Conservation (phyloP, 2,113 vertebrate species). For the Chaetorhynchus papuensis region DNA sequence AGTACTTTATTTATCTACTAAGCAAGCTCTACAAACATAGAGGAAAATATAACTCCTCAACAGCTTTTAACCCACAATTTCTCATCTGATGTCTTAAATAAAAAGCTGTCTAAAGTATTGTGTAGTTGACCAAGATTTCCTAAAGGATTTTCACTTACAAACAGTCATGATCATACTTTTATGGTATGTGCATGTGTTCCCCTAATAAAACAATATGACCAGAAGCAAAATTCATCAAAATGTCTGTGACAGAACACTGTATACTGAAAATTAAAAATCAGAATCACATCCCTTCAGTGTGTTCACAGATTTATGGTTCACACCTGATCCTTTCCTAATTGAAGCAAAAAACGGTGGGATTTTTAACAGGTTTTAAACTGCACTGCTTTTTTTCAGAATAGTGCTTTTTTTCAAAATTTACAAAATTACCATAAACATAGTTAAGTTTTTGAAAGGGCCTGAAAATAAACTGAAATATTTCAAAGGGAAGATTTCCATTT, state of each 20-base stretch:
- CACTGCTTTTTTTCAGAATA: neutral
- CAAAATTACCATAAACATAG: neutral
- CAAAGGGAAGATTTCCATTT: neutral
- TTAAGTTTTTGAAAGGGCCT: neutral
- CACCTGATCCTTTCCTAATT: neutral
- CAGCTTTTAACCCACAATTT: neutral
- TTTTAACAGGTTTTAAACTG: neutral
- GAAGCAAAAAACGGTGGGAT: neutral
- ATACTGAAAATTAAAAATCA: neutral
- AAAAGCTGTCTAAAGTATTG: neutral
- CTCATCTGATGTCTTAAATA: neutral
- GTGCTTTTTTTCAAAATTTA: neutral
- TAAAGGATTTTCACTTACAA: neutral
- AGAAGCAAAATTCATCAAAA: neutral
- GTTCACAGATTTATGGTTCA: neutral
- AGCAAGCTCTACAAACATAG: neutral
- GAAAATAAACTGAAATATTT: neutral
- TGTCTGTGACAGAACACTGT: neutral
- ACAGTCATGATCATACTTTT: neutral
- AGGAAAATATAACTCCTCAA: neutral
- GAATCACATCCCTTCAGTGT: neutral
- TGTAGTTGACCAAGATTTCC: neutral
- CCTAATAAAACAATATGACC: neutral
- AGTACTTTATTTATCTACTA: neutral
- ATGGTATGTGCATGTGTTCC: neutral